Base-by-base conservation (phyloP, 2,888 invertebrate genomes). In the Philhelius pedissequus region DNA sequence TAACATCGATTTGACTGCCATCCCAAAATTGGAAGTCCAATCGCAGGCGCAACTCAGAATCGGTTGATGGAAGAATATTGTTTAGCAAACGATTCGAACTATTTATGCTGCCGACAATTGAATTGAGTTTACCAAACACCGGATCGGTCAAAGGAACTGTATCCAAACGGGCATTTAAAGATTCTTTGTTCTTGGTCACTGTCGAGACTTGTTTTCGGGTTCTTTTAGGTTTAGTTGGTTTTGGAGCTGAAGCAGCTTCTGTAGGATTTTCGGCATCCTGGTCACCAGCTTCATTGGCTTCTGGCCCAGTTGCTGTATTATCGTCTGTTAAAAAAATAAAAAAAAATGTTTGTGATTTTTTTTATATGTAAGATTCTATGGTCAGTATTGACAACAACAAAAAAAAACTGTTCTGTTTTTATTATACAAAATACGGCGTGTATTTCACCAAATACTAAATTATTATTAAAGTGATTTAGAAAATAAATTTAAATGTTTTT, bases 81-180 rank as follows among this genome's bases (percentile, higher is more conserved):
- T 94, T 93, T 88, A 94, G 93, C 0, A 94, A 92, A 86, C 94
- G 90, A 88, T 94, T 94, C 0, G 94, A 93, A 38, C 94, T 93
- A 35, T 93, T 94, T 69, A 94, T 93, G 83, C 94, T 94, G 0
- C 94, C 94, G 0, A 93, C 91, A 0, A 93, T 93, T 0, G 94
- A 93, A 22, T 94, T 93, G 1, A 94, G 89, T 86, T 94, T 92
- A 68, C 94, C 94, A 88, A 94, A 94, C 70, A 94, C 93, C 5
- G 94, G 93, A 91, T 94, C 94, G 90, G 91, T 90, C 71, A 91
- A 86, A 0, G 92, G 91, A 58, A 90, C 89, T 6, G 91, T 91
- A 68, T 92, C 92, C 69, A 92, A 87, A 11, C 90, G 89, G 1
- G 89, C 90, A 86, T 92, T 92, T 0, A 92, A 70, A 0, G 91